Base-by-base conservation (phyloP, 2,888 invertebrate genomes). In the Sicus ferrugineus region DNA sequence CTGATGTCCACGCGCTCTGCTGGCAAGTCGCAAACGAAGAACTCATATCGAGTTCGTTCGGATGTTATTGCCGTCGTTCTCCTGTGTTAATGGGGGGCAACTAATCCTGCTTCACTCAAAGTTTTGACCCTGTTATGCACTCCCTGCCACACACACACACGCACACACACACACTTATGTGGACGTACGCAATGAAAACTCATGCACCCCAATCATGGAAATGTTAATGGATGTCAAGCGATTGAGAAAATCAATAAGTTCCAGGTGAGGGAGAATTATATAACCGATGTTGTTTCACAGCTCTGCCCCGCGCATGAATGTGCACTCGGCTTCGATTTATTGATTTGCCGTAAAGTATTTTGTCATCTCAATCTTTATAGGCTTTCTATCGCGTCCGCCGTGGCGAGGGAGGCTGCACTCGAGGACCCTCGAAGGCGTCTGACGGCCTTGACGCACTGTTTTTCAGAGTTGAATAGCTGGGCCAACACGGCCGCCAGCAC, bases 281-380 rank as follows among this genome's bases (percentile, higher is more conserved):
- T 23, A 42, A 9, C 2, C 34, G 1, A 34, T 14, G 1, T 14
- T 34, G 9, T n/a, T n/a, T n/a, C n/a, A 14, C n/a, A 42, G 14
- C 42, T 4, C 3, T 16, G 16, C 42, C 1, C 42, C 9, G 1
- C 1, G 14, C 7, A 9, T 14, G 34, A 14, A 14, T 34, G 34
- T 34, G n/a, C n/a, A 1, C 42, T 38, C 26, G 23, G 4, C 21
- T 23, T 26, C 23, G 26, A 23, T 2, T 38, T 23, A 64, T 64
- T 34, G 64, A 64, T 64, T 64, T 52, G 30, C 52, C 52, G 52
- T 64, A 50, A 52, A 64, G 50, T 64, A 52, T 64, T n/a, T 50
- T 50, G 64, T 64, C 52, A 52, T 64, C 64, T 28, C 21, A 9
- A 21, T 42, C 16, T 26, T 61, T 11, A 19, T 23, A 61, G 26